phyloP scores from a whole-genome alignment of 2,888 invertebrate species.

The Dromius quadrimaculatus region DNA sequence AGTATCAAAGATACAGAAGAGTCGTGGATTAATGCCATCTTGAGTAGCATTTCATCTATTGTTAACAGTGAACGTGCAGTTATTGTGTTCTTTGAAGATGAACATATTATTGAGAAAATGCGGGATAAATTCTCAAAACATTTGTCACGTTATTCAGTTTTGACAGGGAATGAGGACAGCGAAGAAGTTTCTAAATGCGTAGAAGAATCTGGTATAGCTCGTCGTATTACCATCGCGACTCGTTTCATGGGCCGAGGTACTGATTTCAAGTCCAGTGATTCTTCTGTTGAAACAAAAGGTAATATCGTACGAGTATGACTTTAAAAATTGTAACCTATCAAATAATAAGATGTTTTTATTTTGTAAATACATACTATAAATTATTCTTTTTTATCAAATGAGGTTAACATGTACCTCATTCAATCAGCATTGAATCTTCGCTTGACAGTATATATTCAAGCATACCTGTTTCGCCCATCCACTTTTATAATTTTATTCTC shows the following conservation, averaged over 20 bases:
- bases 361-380: too few species aligned
- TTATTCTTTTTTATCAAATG: too few species aligned
- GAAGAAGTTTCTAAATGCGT: background rate
- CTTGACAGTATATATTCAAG: too few species aligned
- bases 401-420: too few species aligned
- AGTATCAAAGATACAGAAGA: conserved; percentile 5
- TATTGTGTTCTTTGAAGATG: background rate
- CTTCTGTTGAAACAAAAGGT: background rate
- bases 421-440: too few species aligned
- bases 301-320: background rate
- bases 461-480: too few species aligned
- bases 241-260: conserved; percentile 4
- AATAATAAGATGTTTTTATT: too few species aligned
- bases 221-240: background rate
- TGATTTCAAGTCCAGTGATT: conserved; percentile 8
- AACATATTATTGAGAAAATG: background rate
- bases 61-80: background rate
- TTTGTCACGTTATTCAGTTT: background rate
- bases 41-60: background rate
- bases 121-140: background rate
- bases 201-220: background rate
- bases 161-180: conserved; percentile 1
- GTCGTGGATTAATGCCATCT: background rate
- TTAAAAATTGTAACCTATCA: too few species aligned
- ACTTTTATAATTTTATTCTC: too few species aligned